Evolutionary conservation across 1,140 invertebrate species (phyloP).

Genomic region (Amphibalanus amphitrite): DNA sequence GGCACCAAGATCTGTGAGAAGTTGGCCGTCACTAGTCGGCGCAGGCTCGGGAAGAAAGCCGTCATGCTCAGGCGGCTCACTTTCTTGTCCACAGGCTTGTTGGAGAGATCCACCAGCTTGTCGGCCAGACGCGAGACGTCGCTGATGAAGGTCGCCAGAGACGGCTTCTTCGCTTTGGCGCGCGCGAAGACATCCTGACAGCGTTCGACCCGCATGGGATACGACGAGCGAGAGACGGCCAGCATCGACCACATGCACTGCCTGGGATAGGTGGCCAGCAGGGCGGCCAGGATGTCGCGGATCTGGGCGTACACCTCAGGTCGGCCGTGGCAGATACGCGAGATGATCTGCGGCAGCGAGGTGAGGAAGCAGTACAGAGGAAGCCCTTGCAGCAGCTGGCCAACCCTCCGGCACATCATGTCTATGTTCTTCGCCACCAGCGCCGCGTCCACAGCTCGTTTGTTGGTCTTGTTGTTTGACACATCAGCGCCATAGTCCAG

Average conservation of each 20-base stretch:
- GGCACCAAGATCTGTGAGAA: slow-evolving; percentile 77
- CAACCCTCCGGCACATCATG: slow-evolving; percentile 7
- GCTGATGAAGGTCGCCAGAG: slow-evolving; percentile 42
- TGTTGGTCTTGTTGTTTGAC: slow-evolving; percentile 3
- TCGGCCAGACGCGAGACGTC: slow-evolving; percentile 67
- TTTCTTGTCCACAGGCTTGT: slow-evolving; percentile 41
- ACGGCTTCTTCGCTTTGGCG: slow-evolving; percentile 37
- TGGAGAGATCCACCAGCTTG: slow-evolving; percentile 62
- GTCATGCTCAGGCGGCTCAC: slow-evolving; percentile 39
- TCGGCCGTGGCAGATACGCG: slow-evolving; percentile 77
- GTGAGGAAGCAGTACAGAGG: slow-evolving; percentile 75
- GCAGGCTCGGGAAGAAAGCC: slow-evolving; percentile 44
- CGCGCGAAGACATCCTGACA: slow-evolving; percentile 60
- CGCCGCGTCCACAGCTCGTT: not conserved
- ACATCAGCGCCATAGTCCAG: slow-evolving; percentile 42
- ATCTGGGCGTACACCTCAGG: slow-evolving; percentile 43
- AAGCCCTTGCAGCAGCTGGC: slow-evolving; percentile 26
- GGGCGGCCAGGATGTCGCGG: slow-evolving; percentile 57
- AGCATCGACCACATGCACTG: slow-evolving; percentile 59
- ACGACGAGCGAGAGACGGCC: slow-evolving; percentile 41
- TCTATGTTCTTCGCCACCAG: slow-evolving; percentile 17
- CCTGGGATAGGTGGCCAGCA: slow-evolving; percentile 65
- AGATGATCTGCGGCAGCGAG: slow-evolving; percentile 83
- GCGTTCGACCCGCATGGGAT: slow-evolving; percentile 47
- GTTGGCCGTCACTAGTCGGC: slow-evolving; percentile 43